A percentile compares a stretch with the other conserved stretches of the same genome.
phyloP scores from a whole-genome alignment of 2,113 vertebrate species.

The Entomyzon cyanotis region DNA sequence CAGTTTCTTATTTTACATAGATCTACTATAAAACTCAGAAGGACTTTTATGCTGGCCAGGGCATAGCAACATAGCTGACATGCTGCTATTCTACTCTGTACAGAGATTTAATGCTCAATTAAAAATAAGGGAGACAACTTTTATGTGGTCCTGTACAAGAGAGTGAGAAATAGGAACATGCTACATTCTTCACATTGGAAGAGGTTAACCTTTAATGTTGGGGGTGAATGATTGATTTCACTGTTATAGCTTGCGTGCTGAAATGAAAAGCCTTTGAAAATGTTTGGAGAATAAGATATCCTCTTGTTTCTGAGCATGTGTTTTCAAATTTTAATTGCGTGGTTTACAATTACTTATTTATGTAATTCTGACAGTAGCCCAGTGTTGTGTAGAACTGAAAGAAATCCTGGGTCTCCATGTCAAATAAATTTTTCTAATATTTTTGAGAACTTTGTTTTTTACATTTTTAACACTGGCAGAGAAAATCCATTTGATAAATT shows the following conservation, averaged over 20 bases:
- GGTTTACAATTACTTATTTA: not conserved
- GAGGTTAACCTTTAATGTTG: not conserved
- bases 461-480: not conserved
- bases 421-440: not conserved
- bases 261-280: not conserved
- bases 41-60: not conserved
- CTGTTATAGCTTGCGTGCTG: not conserved
- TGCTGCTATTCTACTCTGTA: not conserved
- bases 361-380: not conserved
- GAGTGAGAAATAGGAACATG: not conserved
- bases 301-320: not conserved
- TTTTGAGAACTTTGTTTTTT: not conserved
- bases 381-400: not conserved
- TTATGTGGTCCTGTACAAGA: not conserved
- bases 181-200: not conserved
- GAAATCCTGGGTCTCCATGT: not conserved
- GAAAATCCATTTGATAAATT: not conserved
- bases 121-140: not conserved
- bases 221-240: not conserved
- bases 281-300: not conserved
- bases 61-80: not conserved
- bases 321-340: constrained; percentile 1
- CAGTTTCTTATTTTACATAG: not conserved
- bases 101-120: not conserved
- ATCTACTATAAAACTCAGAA: not conserved